Evolutionary conservation across 1,140 invertebrate genomes (phyloP).

Genomic region (Micrasema longulum): DNA sequence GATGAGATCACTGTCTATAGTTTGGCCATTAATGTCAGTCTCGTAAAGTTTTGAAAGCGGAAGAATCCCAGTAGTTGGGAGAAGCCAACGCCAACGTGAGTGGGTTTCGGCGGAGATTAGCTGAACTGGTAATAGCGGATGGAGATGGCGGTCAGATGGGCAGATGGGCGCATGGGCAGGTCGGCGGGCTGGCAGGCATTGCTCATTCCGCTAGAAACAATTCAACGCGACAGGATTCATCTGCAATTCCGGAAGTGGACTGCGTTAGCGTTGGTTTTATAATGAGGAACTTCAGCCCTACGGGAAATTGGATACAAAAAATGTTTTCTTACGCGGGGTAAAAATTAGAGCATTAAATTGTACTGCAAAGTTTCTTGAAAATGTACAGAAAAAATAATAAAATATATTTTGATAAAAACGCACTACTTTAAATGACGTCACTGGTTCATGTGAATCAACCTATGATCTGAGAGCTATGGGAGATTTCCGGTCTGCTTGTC

Average conservation of each 20-base stretch:
- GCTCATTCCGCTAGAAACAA: conserved; percentile 10
- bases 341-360: too few relatives aligned
- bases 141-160: not conserved
- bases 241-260: conserved; percentile 25
- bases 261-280: conserved; percentile 16
- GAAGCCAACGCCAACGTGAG: not conserved
- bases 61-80: not conserved
- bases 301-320: too few relatives aligned
- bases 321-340: too few relatives aligned
- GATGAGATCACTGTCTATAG: conserved; percentile 22
- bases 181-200: not conserved
- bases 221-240: conserved; percentile 27
- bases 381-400: too few relatives aligned
- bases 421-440: too few relatives aligned
- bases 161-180: not conserved
- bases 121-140: not conserved
- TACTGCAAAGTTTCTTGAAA: too few relatives aligned
- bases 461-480: too few relatives aligned
- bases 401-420: too few relatives aligned
- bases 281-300: too few relatives aligned
- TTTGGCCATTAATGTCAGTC: conserved; percentile 22
- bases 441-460: too few relatives aligned
- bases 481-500: too few relatives aligned
- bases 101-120: not conserved
- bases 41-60: not conserved